phyloP scores from a whole-genome alignment of 2,888 invertebrate species.

The Erannis defoliaria region DNA sequence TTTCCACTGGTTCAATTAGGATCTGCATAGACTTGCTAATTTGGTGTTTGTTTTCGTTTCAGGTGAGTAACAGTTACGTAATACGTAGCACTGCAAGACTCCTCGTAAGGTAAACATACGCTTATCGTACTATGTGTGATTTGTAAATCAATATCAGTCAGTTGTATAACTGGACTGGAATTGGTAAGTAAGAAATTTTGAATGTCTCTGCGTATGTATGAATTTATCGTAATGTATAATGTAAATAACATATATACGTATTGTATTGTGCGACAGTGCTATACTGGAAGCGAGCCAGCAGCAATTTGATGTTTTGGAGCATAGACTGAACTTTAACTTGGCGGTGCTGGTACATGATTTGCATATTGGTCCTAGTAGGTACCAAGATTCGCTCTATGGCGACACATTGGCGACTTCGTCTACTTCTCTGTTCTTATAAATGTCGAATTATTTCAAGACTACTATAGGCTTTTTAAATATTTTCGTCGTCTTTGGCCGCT shows the following conservation, averaged over 20 bases:
- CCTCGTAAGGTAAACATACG: slow-evolving; percentile 52
- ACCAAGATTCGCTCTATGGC: slow-evolving; percentile 2
- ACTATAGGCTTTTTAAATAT: no score
- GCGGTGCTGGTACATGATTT: slow-evolving; percentile 15
- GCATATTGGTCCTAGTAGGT: slow-evolving; percentile 10
- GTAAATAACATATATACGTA: not conserved
- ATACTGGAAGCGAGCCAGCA: slow-evolving; percentile 17
- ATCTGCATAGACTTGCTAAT: slow-evolving; percentile 55
- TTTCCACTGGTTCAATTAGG: slow-evolving; percentile 56
- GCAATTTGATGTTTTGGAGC: slow-evolving; percentile 4
- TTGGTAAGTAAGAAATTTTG: slow-evolving; percentile 7
- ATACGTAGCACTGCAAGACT: slow-evolving; percentile 43
- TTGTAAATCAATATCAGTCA: slow-evolving; percentile 35
- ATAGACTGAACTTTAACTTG: slow-evolving; percentile 14
- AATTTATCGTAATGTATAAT: not conserved
- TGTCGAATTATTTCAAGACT: not conserved
- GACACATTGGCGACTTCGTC: not conserved
- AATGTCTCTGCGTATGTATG: not conserved
- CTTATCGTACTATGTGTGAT: slow-evolving; percentile 45
- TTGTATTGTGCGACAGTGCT: not conserved
- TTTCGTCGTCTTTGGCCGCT: no score
- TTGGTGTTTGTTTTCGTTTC: slow-evolving; percentile 64
- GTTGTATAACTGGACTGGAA: slow-evolving; percentile 13
- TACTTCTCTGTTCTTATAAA: not conserved
- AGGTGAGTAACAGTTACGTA: slow-evolving; percentile 66